These are phyloP conservation scores for Telmatochromis brachygnathus DNA, from an alignment of 2,113 vertebrate genomes.

Conservation along the genomic window DNA sequence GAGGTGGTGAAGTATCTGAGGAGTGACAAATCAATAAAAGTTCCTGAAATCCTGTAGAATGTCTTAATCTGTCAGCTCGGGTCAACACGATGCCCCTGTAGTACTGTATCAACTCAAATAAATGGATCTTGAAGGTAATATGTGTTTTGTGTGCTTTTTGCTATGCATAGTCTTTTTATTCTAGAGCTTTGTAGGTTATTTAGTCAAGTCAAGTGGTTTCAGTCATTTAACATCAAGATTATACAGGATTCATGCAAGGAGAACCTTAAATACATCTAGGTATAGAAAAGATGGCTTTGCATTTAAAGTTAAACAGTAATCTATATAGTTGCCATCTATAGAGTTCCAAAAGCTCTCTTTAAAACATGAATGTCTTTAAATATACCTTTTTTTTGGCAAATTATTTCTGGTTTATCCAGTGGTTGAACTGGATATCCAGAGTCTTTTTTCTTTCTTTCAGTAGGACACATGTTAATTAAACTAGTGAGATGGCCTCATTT, in stretches of 20 bases:
- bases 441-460: not conserved
- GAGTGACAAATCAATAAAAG: constrained; percentile 1
- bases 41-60: constrained; percentile 46
- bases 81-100: constrained; percentile 60
- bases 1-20: constrained; percentile 7
- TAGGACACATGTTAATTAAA: not conserved
- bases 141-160: not conserved
- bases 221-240: not conserved
- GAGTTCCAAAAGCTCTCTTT: not conserved
- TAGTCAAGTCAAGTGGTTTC: not conserved
- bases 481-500: constrained; percentile 24
- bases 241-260: not conserved
- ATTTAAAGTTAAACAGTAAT: not conserved
- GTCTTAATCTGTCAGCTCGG: constrained; percentile 43
- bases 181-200: not conserved
- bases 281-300: not conserved
- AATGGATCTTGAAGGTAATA: constrained; percentile 64
- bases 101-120: constrained; percentile 70
- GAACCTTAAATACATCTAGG: not conserved
- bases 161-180: not conserved
- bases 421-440: not conserved
- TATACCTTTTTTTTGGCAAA: not conserved
- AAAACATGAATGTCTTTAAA: not conserved
- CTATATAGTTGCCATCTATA: not conserved
- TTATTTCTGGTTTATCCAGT: not conserved